phyloP scores from a whole-genome alignment of 2,888 invertebrate species.

The Agrotis exclamationis region DNA sequence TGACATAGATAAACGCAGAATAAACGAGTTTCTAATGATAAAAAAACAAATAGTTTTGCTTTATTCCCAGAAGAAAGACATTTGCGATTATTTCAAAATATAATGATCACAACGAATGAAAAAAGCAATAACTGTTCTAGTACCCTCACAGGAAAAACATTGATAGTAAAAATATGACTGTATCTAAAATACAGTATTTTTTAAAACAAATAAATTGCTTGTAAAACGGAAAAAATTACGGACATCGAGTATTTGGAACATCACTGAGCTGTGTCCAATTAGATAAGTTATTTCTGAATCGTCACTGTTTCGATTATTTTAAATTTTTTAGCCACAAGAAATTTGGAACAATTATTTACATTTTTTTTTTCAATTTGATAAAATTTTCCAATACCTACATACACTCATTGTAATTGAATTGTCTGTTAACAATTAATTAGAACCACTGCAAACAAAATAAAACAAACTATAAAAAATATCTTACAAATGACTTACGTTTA shows the following conservation, averaged over 20 bases:
- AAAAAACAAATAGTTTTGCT: background rate
- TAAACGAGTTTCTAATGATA: background rate
- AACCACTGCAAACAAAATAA: too few relatives aligned
- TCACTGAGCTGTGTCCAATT: background rate
- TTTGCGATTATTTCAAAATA: background rate
- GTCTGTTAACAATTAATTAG: too few relatives aligned
- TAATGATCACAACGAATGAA: background rate
- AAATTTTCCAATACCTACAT: too few relatives aligned
- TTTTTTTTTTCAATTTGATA: too few relatives aligned
- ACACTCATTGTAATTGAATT: too few relatives aligned
- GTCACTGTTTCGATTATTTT: background rate
- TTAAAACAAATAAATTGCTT: background rate
- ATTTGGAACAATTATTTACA: too few relatives aligned
- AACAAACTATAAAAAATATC: background rate
- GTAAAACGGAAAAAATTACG: too few relatives aligned
- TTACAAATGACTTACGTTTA: background rate
- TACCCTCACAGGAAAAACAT: background rate
- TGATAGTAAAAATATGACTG: background rate
- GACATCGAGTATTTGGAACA: background rate
- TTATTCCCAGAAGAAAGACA: background rate
- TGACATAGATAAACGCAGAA: background rate
- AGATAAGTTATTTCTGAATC: background rate
- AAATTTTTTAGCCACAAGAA: background rate
- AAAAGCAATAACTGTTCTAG: background rate
- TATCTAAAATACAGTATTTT: background rate